A percentile compares a stretch with the other conserved stretches of the same genome.
Evolutionary conservation across 2,888 invertebrate genomes (phyloP).

Genomic region (Dicranocentrus wangi): DNA sequence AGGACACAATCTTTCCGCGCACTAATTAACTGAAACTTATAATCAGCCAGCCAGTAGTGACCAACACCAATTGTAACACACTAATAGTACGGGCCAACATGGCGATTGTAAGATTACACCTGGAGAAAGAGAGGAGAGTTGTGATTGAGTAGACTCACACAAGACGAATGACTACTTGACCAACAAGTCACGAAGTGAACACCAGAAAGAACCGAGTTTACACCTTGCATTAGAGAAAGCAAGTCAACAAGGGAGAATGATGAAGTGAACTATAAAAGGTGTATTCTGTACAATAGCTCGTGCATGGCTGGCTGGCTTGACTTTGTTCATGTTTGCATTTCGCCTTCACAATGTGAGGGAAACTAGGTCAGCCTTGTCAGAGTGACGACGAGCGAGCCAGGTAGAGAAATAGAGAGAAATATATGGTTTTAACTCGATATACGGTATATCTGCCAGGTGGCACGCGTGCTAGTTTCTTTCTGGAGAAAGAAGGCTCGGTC

Average conservation of each 20-base stretch:
- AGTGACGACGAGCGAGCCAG: conserved; percentile 14
- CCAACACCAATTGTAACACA: too few relatives aligned
- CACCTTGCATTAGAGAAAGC: background rate
- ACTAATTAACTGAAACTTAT: too few relatives aligned
- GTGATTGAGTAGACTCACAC: background rate
- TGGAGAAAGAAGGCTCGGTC: too few relatives aligned
- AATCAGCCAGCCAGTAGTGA: too few relatives aligned
- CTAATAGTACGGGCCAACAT: too few relatives aligned
- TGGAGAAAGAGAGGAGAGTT: too few relatives aligned
- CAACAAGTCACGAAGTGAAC: conserved; percentile 1
- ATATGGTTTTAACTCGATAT: background rate
- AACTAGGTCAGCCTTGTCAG: background rate
- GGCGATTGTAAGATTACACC: too few relatives aligned
- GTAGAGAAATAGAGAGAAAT: background rate
- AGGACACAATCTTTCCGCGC: too few relatives aligned
- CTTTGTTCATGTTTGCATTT: conserved; percentile 9
- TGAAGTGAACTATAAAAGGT: too few relatives aligned
- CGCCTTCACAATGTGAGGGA: background rate
- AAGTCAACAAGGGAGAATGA: background rate
- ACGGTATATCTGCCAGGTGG: conserved; percentile 36
- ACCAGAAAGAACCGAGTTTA: too few relatives aligned
- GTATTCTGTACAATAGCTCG: too few relatives aligned
- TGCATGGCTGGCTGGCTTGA: background rate
- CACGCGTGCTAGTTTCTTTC: conserved; percentile 13
- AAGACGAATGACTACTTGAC: background rate